A percentile compares a stretch with the other conserved stretches of the same genome.
Conservation (phyloP, 2,797 vertebrate species). For the Rachycentron canadum region DNA sequence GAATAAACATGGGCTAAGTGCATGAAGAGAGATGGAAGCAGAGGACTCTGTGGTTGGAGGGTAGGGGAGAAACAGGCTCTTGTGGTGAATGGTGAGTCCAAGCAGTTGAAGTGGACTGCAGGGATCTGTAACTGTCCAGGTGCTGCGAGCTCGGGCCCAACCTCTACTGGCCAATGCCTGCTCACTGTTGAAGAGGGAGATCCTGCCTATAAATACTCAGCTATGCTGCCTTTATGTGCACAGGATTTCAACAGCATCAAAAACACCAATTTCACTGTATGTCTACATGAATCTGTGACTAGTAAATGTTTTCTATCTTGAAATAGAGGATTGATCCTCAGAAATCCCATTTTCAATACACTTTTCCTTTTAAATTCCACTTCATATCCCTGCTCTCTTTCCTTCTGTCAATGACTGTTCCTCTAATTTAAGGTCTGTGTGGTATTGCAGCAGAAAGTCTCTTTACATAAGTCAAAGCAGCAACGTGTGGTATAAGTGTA, state of each 20-base stretch:
- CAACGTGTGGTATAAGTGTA: slow-evolving; percentile 62
- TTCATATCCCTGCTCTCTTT: slow-evolving; percentile 39
- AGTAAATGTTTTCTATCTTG: slow-evolving; percentile 43
- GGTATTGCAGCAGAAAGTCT: slow-evolving; percentile 66
- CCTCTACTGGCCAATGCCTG: slow-evolving; percentile 55
- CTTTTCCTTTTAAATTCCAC: slow-evolving; percentile 56
- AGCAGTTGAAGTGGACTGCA: slow-evolving; percentile 72
- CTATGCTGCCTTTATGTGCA: slow-evolving; percentile 52
- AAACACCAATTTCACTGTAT: slow-evolving; percentile 58
- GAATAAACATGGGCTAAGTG: slow-evolving; percentile 77
- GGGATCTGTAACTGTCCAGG: slow-evolving; percentile 84
- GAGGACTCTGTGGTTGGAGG: slow-evolving; percentile 39
- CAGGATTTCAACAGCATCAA: slow-evolving; percentile 65
- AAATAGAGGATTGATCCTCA: slow-evolving; percentile 49
- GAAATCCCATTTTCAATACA: slow-evolving; percentile 42
- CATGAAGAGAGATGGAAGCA: slow-evolving; percentile 52
- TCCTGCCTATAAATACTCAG: slow-evolving; percentile 74
- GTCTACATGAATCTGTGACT: slow-evolving; percentile 26
- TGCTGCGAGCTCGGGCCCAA: slow-evolving; percentile 66
- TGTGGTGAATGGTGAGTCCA: slow-evolving; percentile 64
- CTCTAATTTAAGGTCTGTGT: slow-evolving; percentile 46
- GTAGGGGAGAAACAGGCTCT: slow-evolving; percentile 43
- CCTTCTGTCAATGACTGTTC: slow-evolving; percentile 53
- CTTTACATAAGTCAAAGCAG: slow-evolving; percentile 61
- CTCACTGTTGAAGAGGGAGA: slow-evolving; percentile 63